phyloP scores from a whole-genome alignment of 2,888 invertebrate species.

The Stegophylla sp. region DNA sequence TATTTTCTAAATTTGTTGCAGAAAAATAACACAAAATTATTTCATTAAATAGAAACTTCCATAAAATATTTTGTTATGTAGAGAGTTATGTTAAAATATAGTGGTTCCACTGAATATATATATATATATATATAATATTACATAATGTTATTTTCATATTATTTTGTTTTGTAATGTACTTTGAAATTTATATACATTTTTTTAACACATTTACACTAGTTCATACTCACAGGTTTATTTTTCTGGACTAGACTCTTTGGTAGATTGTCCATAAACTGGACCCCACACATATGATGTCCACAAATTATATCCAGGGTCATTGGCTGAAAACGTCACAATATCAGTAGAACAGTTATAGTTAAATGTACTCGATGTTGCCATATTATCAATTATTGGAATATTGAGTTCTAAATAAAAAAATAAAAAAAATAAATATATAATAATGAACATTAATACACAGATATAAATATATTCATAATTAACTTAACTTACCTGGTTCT shows the following conservation, averaged over 20 bases:
- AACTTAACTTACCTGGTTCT: slow-evolving; percentile 31
- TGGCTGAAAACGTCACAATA: slow-evolving; percentile 35
- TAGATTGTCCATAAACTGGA: slow-evolving; percentile 44
- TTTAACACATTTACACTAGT: background rate
- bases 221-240: slow-evolving; percentile 25
- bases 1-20: too few relatives aligned
- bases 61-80: too few relatives aligned
- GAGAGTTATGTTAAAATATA: too few relatives aligned
- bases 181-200: background rate
- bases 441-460: too few relatives aligned
- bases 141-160: background rate
- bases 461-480: too few relatives aligned
- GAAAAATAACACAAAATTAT: too few relatives aligned
- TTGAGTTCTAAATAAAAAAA: slow-evolving; percentile 20
- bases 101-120: too few relatives aligned
- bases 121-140: too few relatives aligned
- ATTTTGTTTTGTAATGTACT: background rate
- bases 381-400: slow-evolving; percentile 20
- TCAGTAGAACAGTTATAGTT: slow-evolving; percentile 10
- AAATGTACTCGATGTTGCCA: background rate
- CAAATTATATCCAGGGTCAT: slow-evolving; percentile 53
- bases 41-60: too few relatives aligned
- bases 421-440: background rate
- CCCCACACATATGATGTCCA: slow-evolving; percentile 55
- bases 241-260: slow-evolving; percentile 32